Evolutionary conservation across 2,113 vertebrate genomes (phyloP), one percentile per base, ranked within the genome.

Genomic region (Tursiops truncatus): DNA sequence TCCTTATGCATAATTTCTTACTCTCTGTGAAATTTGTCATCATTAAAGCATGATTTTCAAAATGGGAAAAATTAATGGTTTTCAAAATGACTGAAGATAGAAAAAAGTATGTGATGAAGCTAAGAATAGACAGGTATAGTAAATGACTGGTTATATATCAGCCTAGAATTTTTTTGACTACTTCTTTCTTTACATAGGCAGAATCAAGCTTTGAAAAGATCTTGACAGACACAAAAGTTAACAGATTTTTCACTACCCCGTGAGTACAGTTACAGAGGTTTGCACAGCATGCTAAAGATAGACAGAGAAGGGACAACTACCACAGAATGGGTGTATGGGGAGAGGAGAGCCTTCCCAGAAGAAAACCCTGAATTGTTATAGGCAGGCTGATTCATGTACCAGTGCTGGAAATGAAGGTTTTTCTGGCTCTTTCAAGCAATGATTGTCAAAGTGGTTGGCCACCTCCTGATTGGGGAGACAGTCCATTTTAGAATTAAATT

Each of bases 141-240:
- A 94, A 97, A 96, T 97, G 88, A 97, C n/a, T 94, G 67, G 47
- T 81, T 97, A 95, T 97, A 89, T 96, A 91, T 95, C 67, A 94
- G 33, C 41, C 56, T 79, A 84, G 73, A 71, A 41, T 56, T 86
- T 95, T 95, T 91, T 92, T 89, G 56, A 96, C 58, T 83, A 33
- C 2, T n/a, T 15, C 26, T 82, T 88, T 83, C 74, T 92, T 92
- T 47, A 91, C 28, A 23, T 93, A 91, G 73, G 81, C 3, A 41
- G 41, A 85, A 85, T 87, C 63, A 95, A 91, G 79, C 47, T 91
- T 91, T 97, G 96, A 63, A 96, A 96, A 93, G 38, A 94, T 89
- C 76, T 94, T 96, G 83, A 96, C 87, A 96, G 79, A 12, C 26
- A 74, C 1, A 15, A 41, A 90, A 62, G 12, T 93, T 25, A 90